Conservation (phyloP, 92 coral and sea anemone species). For the Pocillopora meandrina region DNA sequence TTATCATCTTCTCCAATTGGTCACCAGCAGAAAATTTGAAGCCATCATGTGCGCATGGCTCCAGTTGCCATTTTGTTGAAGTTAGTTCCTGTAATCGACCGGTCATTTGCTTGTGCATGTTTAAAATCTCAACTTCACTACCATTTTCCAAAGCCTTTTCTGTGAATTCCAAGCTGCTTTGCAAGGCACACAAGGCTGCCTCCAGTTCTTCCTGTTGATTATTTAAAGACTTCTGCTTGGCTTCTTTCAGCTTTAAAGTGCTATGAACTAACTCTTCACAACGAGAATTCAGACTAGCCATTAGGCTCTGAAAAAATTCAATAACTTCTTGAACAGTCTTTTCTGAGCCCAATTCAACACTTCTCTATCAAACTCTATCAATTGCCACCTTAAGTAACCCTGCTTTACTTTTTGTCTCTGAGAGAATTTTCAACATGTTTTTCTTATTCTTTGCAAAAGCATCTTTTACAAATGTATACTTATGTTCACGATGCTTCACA, state of each 20-base stretch:
- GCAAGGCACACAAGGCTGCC: constrained; percentile 28
- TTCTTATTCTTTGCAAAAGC: constrained; percentile 27
- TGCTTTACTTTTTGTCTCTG: constrained; percentile 19
- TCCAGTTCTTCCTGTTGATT: constrained; percentile 43
- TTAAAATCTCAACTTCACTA: constrained; percentile 43
- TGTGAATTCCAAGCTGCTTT: constrained; percentile 52
- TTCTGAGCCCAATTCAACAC: neutral
- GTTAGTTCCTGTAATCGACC: constrained; percentile 34
- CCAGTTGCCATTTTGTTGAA: constrained; percentile 1
- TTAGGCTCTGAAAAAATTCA: constrained; percentile 15
- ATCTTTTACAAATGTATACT: constrained; percentile 44
- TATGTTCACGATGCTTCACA: constrained; percentile 58
- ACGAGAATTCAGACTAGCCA: neutral
- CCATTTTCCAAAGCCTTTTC: constrained; percentile 45
- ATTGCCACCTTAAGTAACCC: constrained; percentile 13
- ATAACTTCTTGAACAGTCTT: constrained; percentile 16
- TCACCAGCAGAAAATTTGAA: neutral
- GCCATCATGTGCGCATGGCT: neutral
- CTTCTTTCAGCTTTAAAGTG: neutral
- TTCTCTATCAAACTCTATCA: neutral
- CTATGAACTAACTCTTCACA: constrained; percentile 21
- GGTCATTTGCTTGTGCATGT: constrained; percentile 46
- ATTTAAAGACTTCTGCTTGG: constrained; percentile 32
- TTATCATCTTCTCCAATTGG: neutral
- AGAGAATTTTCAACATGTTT: constrained; percentile 13